A percentile compares a stretch with the other conserved stretches of the same genome.
phyloP scores from a whole-genome alignment of 2,797 vertebrate genomes.

The Sebastes hopkinsi region DNA sequence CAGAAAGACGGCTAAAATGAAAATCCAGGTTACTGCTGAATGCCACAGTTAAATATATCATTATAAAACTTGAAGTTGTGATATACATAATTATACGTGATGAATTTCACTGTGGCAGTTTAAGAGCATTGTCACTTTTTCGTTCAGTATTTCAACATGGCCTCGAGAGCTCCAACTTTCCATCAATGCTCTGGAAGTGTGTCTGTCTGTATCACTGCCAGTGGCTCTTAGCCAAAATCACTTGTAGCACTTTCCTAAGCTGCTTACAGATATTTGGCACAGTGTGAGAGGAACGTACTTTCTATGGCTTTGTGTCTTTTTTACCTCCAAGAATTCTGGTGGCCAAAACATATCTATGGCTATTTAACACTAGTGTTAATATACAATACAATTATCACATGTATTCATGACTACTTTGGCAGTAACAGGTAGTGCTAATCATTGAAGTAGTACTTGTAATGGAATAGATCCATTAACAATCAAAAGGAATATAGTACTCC shows the following conservation, averaged over 20 bases:
- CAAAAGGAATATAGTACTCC: not conserved
- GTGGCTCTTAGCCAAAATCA: constrained; percentile 50
- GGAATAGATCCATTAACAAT: not conserved
- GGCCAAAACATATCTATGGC: constrained; percentile 16
- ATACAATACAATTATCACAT: not conserved
- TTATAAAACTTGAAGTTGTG: not conserved
- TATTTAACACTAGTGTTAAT: constrained; percentile 9
- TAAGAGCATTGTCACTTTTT: not conserved
- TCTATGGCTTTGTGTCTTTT: constrained; percentile 27
- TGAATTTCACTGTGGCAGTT: not conserved
- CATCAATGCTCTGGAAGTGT: constrained; percentile 17
- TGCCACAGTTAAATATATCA: not conserved
- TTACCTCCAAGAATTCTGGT: constrained; percentile 12
- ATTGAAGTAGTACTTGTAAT: not conserved
- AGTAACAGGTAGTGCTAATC: not conserved
- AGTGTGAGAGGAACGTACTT: constrained; percentile 3
- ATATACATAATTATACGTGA: not conserved
- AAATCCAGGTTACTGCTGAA: not conserved
- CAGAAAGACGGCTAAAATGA: not conserved
- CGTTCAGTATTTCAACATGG: not conserved
- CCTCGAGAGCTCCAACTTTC: constrained; percentile 24
- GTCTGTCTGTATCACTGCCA: constrained; percentile 37
- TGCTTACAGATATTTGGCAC: constrained; percentile 50
- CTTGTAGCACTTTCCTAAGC: constrained; percentile 48
- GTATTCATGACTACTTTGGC: not conserved